Conservation (phyloP, 2,888 invertebrate species). For the Cyaniris semiargus region DNA sequence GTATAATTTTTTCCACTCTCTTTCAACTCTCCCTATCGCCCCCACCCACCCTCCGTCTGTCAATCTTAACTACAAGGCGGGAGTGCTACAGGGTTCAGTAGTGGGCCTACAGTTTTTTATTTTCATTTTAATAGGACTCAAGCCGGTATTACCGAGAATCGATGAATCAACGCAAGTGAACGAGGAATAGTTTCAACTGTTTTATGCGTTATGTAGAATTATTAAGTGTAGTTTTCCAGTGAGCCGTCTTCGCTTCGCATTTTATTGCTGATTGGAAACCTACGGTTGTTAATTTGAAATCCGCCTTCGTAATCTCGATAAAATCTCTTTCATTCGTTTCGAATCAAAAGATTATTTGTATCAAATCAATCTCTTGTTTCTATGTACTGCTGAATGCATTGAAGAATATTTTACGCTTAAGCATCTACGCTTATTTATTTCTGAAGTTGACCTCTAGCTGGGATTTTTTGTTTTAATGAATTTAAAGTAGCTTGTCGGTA, state of each 20-base stretch:
- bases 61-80: conserved; percentile 77
- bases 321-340: conserved; percentile 20
- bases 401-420: not conserved
- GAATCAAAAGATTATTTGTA: conserved; percentile 24
- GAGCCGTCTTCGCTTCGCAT: conserved; percentile 34
- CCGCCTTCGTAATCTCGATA: conserved; percentile 38
- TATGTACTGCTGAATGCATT: not conserved
- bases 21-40: conserved; percentile 67
- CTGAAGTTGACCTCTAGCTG: not conserved
- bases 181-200: conserved; percentile 45
- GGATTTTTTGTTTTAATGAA: not conserved
- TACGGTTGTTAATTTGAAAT: conserved; percentile 42
- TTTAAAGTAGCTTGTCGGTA: not conserved
- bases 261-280: conserved; percentile 41
- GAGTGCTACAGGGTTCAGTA: conserved; percentile 66
- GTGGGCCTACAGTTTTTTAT: conserved; percentile 64
- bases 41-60: conserved; percentile 74
- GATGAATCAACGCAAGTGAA: conserved; percentile 54
- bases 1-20: conserved; percentile 78
- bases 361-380: conserved; percentile 12
- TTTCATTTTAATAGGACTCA: conserved; percentile 66
- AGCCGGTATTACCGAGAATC: conserved; percentile 60
- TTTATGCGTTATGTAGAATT: conserved; percentile 43
- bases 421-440: not conserved
- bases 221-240: conserved; percentile 42